Conservation (phyloP, 2,113 vertebrate species). For the Arvicanthis niloticus region DNA sequence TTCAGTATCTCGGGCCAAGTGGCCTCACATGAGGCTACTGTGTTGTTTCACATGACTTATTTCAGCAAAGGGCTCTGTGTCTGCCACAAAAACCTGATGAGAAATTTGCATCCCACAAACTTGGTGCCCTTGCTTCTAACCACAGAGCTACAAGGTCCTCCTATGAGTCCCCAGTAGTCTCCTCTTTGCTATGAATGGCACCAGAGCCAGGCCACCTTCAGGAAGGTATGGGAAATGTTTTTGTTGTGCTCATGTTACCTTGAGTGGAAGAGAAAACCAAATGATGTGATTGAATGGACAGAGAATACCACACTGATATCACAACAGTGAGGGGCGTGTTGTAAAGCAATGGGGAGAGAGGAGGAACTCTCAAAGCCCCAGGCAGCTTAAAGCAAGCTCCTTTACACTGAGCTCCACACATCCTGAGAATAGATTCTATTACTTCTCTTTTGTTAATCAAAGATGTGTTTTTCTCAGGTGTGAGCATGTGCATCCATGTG, state of each 20-base stretch:
- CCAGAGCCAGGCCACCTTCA: neutral
- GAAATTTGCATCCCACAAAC: fast-evolving
- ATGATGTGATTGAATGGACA: neutral
- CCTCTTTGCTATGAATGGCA: fast-evolving
- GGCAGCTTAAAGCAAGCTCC: neutral
- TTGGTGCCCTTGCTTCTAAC: neutral
- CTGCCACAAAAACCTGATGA: neutral
- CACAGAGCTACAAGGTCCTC: neutral
- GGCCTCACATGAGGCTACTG: fast-evolving
- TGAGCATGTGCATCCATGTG: no score
- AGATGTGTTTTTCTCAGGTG: neutral
- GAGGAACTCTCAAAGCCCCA: neutral
- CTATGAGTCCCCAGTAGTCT: neutral
- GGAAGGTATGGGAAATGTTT: fast-evolving
- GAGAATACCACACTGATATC: neutral
- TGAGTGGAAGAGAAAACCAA: neutral
- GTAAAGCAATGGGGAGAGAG: neutral
- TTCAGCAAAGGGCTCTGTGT: neutral
- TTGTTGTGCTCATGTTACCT: neutral
- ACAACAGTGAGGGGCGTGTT: neutral
- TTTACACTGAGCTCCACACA: neutral
- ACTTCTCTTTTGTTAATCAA: neutral
- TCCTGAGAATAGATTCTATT: neutral
- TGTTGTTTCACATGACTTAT: neutral
- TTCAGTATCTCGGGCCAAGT: neutral